phyloP scores from a whole-genome alignment of 2,797 vertebrate species.

The Myotis myotis region DNA sequence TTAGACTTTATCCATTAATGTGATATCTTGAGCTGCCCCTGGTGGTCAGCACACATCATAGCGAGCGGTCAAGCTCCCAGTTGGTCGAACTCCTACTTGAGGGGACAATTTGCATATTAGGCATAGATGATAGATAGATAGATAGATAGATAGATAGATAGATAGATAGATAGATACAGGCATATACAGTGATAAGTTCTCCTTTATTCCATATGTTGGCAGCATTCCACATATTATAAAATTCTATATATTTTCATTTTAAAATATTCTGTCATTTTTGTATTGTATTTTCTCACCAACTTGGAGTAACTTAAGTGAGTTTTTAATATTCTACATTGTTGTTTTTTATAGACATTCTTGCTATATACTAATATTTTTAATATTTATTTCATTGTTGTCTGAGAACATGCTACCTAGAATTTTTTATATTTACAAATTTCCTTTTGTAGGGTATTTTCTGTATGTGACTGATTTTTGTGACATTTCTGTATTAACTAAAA shows the following conservation, averaged over 20 bases:
- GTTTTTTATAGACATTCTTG: neutral
- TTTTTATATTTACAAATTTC: neutral
- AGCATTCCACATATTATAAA: slow-evolving; percentile 10
- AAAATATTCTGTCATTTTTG: slow-evolving; percentile 21
- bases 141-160: too few species aligned
- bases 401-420: neutral
- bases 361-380: neutral
- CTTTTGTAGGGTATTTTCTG: neutral
- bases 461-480: neutral
- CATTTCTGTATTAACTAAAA: neutral
- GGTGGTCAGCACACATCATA: too few species aligned
- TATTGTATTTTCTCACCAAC: slow-evolving; percentile 39
- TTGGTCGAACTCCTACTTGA: too few species aligned
- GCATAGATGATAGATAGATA: too few species aligned
- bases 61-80: rapidly evolving
- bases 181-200: neutral
- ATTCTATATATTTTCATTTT: slow-evolving; percentile 36
- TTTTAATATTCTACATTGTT: neutral
- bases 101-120: too few species aligned
- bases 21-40: neutral
- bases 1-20: neutral
- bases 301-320: neutral
- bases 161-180: neutral
- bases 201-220: neutral
- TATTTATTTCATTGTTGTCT: neutral